Percentiles rank a stretch among this genome's conserved stretches.
Evolutionary conservation across 2,888 invertebrate species (phyloP).

Genomic region (Platycheirus albimanus): DNA sequence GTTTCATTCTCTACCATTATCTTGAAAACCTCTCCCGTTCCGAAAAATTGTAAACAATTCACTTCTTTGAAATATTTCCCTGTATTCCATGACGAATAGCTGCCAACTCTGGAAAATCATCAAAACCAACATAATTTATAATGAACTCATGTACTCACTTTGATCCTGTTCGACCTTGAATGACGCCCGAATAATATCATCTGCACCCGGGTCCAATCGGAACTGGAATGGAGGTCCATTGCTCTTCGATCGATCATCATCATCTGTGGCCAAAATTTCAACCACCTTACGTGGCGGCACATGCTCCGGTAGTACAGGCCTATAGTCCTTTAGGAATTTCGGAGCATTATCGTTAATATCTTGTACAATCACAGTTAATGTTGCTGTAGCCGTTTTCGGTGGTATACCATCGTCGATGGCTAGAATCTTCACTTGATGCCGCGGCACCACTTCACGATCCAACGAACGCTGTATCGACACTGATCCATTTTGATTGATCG

Average conservation of each 20-base stretch:
- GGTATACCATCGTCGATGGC: constrained; percentile 97
- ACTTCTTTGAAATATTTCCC: no score
- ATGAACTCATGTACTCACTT: no score
- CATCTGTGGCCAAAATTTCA: constrained; percentile 96
- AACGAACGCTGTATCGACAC: constrained; percentile 96
- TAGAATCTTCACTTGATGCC: constrained; percentile 97
- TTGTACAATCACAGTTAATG: constrained; percentile 95
- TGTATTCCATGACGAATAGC: no score
- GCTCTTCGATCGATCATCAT: constrained; percentile 96
- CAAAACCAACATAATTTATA: no score
- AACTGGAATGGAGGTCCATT: constrained; percentile 99
- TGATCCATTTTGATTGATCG: constrained; percentile 96
- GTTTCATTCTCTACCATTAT: no score
- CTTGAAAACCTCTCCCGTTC: no score
- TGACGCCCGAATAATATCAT: constrained; percentile 95
- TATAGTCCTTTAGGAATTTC: constrained; percentile 94
- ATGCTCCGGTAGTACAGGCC: constrained; percentile 96
- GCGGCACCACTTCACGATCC: constrained; percentile 96
- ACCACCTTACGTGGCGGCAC: constrained; percentile 95
- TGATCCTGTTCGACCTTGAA: constrained; percentile 99
- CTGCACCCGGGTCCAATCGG: constrained; percentile 95
- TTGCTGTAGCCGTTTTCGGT: constrained; percentile 96
- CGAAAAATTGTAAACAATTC: no score
- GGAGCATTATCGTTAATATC: constrained; percentile 98
- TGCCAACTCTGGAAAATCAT: no score